Percentiles rank a stretch among this genome's conserved stretches.
Evolutionary conservation across 2,888 invertebrate species (phyloP).

Genomic region (Epinotia nisella): DNA sequence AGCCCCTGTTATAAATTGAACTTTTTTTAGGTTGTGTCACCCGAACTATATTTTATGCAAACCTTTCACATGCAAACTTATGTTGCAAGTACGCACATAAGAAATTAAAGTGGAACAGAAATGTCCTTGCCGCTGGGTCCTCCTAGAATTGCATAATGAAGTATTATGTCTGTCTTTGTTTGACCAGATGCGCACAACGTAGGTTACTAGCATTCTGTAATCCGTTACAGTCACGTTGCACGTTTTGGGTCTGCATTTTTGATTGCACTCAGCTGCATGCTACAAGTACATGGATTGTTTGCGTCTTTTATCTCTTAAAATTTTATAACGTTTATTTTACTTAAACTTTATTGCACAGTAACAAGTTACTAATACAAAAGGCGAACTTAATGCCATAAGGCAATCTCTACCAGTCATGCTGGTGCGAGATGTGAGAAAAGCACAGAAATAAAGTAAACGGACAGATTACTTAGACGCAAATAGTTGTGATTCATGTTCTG

Average conservation of each 20-base stretch:
- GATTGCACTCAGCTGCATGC: neutral
- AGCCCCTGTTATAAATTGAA: neutral
- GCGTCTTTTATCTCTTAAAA: too few relatives aligned
- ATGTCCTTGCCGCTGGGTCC: constrained; percentile 13
- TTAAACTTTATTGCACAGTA: too few relatives aligned
- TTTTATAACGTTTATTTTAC: too few relatives aligned
- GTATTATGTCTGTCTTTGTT: constrained; percentile 25
- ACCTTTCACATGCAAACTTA: too few relatives aligned
- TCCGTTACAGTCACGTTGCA: constrained; percentile 1
- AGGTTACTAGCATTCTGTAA: neutral
- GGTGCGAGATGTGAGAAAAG: too few relatives aligned
- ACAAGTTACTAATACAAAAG: too few relatives aligned
- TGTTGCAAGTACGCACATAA: neutral
- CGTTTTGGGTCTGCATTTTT: neutral
- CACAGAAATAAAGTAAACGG: too few relatives aligned
- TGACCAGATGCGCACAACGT: constrained; percentile 9
- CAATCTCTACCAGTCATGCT: too few relatives aligned
- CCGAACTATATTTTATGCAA: neutral
- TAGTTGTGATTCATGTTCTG: too few relatives aligned
- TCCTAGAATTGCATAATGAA: neutral
- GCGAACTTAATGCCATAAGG: too few relatives aligned
- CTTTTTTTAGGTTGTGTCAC: neutral
- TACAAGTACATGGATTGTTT: too few relatives aligned
- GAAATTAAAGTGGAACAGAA: neutral
- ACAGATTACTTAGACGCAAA: too few relatives aligned